Percentiles rank a stretch among this genome's conserved stretches.
Evolutionary conservation across 1,140 invertebrate species (phyloP).

Genomic region (Neotoxoptera formosana): DNA sequence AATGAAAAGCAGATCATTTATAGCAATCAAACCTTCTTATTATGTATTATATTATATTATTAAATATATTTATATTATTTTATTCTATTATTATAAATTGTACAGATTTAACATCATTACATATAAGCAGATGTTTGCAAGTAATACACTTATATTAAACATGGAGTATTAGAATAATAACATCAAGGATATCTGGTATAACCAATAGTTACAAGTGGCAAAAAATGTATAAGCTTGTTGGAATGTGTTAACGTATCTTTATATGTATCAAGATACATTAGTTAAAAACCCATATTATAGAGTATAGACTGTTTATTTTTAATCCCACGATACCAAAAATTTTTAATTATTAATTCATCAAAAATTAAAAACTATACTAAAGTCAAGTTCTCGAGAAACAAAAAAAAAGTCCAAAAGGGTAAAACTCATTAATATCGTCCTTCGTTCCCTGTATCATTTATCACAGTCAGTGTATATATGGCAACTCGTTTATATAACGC

Average conservation of each 20-base stretch:
- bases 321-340: neutral
- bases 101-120: neutral
- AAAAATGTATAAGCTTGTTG: neutral
- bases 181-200: neutral
- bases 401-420: neutral
- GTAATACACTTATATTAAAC: neutral
- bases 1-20: neutral
- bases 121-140: neutral
- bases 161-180: neutral
- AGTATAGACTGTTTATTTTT: neutral
- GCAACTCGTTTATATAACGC: constrained; percentile 33
- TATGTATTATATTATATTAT: neutral
- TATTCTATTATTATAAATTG: neutral
- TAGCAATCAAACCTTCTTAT: neutral
- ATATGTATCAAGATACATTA: neutral
- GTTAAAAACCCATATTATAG: neutral
- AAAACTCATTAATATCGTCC: constrained; percentile 46
- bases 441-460: neutral
- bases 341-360: constrained; percentile 12
- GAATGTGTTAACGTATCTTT: neutral
- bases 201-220: neutral
- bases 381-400: neutral
- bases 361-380: neutral
- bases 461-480: constrained; percentile 11
- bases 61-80: neutral